Base-by-base conservation (phyloP, 64 coral and sea anemone species). In the Montipora foliosa region DNA sequence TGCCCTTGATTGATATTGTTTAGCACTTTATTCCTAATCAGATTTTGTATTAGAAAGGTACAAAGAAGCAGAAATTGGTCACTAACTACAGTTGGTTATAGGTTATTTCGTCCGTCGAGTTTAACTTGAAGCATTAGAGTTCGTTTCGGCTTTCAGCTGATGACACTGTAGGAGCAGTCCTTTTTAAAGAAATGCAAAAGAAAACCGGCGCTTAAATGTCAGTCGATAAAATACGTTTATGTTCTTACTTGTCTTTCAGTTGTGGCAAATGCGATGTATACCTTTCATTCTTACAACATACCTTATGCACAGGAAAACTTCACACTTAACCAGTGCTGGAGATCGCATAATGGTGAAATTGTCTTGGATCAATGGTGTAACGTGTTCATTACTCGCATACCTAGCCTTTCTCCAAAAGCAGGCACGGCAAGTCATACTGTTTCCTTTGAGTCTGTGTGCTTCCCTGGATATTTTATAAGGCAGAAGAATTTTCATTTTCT, bases 251-350 rank as follows among this genome's bases (percentile, higher is more conserved):
- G 3, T 58, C 22, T 48, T 48, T 22, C 46, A 86, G 82, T 86
- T 86, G 82, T 86, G 10, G 66, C 8, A 12, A 70, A 71, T 50
- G 82, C 44, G 11, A 47, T 86, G 67, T 86, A 86, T 37, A 86
- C 88, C 29, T 87, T 97, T 68, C 92, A 97, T 59, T 97, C 95
- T 64, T 53, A 76, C 52, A 74, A 94, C 74, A 22, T 91, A 61
- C 95, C 92, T 14, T 93, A 84, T 50, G 21, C 44, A 8, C 92
- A 93, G 51, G 80, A 88, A 12, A 62, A 94, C 20, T 80, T 73
- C 55, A 81, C 51, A 29, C 7, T 82, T 2, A 86, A 86, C n/a
- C 44, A 71, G 19, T 86, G 82, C 66, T 86, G 82, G 82, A 67
- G 66, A 67, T 67, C 82, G 21, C 0, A 9, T 3, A 25, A 86